These are phyloP conservation scores for Orthosia gothica DNA, from an alignment of 2,888 invertebrate genomes.

Conservation along the genomic window DNA sequence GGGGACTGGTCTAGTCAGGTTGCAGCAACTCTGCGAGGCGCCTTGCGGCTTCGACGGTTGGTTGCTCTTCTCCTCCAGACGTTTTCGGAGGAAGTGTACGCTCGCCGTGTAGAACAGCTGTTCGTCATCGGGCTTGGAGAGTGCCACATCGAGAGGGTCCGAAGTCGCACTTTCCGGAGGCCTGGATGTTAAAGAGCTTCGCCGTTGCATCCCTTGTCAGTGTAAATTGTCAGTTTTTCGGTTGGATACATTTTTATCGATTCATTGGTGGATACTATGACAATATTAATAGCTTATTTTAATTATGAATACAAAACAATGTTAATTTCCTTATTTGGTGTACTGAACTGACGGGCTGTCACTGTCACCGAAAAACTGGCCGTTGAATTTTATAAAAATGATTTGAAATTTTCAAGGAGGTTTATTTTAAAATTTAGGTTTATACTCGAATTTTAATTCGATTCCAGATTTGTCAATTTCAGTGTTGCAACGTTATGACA, in stretches of 20 bases:
- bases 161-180: conserved; percentile 61
- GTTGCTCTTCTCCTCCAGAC: conserved; percentile 80
- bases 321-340: conserved; percentile 56
- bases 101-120: conserved; percentile 85
- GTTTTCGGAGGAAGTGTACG: conserved; percentile 82
- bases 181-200: conserved; percentile 58
- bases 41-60: conserved; percentile 55
- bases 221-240: conserved; percentile 55
- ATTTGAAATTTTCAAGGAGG: conserved; percentile 14
- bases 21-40: conserved; percentile 78
- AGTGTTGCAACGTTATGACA: too few species aligned
- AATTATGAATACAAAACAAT: conserved; percentile 54
- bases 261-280: conserved; percentile 59
- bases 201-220: conserved; percentile 79
- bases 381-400: not conserved
- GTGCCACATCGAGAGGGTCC: conserved; percentile 63
- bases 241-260: conserved; percentile 73
- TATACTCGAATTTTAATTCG: too few species aligned
- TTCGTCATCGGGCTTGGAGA: conserved; percentile 76
- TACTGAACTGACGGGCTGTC: conserved; percentile 54
- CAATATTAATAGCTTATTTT: conserved; percentile 42
- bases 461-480: too few species aligned
- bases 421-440: conserved; percentile 15
- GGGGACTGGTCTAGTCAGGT: conserved; percentile 62
- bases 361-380: conserved; percentile 47